A percentile compares a stretch with the other conserved stretches of the same genome.
Conservation (phyloP, 2,113 vertebrate species). For the Mola mola region DNA sequence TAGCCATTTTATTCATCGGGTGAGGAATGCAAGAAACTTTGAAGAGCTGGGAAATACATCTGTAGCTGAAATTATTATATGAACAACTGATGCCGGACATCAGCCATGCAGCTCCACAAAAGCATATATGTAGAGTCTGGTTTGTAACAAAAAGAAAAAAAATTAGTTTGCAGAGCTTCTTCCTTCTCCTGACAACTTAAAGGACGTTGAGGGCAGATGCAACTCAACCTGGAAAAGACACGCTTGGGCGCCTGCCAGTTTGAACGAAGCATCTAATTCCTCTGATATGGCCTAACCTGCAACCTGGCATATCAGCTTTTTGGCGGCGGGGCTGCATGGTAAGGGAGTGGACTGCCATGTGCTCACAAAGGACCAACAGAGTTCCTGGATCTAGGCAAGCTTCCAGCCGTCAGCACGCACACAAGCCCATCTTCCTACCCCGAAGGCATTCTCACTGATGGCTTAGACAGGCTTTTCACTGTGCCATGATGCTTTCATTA, state of each 20-base stretch:
- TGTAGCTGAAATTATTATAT: not conserved
- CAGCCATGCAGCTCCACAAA: not conserved
- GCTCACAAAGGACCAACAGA: conserved; percentile 60
- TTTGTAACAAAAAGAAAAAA: conserved; percentile 2
- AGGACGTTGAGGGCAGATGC: conserved; percentile 20
- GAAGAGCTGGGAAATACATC: conserved; percentile 23
- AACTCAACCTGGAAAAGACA: conserved; percentile 23
- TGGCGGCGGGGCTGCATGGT: conserved; percentile 34
- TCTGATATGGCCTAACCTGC: conserved; percentile 52
- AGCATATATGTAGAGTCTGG: not conserved
- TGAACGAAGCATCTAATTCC: conserved; percentile 49
- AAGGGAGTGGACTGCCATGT: conserved; percentile 44
- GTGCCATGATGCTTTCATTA: conserved; percentile 83
- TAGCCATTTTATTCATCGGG: too few species aligned
- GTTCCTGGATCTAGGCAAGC: conserved; percentile 69
- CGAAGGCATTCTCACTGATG: conserved; percentile 74
- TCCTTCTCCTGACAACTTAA: conserved; percentile 11
- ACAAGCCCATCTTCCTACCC: conserved; percentile 83
- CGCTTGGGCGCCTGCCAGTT: conserved; percentile 27
- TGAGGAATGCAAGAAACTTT: too few species aligned
- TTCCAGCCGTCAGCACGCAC: conserved; percentile 80
- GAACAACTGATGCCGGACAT: conserved; percentile 15
- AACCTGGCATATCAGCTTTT: conserved; percentile 53
- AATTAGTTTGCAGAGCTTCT: not conserved
- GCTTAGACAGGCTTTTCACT: conserved; percentile 73